These are phyloP conservation scores for Prochilodus magdalenae DNA, from an alignment of 2,113 vertebrate species.

Conservation along the genomic window DNA sequence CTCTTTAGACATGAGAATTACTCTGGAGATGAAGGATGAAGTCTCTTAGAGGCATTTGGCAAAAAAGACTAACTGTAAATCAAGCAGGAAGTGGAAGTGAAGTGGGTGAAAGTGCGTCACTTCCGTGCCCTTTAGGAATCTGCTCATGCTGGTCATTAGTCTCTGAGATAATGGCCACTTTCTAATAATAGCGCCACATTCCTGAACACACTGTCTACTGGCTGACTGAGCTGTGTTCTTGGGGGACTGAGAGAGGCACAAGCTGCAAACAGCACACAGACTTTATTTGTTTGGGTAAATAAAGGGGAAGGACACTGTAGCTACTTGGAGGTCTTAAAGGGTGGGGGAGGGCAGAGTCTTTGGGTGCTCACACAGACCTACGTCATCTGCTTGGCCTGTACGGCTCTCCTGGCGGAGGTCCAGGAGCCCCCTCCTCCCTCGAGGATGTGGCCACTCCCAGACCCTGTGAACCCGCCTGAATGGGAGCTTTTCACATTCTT, in stretches of 20 bases:
- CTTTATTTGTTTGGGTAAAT: constrained; percentile 53
- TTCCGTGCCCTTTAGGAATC: constrained; percentile 43
- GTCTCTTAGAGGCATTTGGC: neutral
- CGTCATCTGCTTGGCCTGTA: constrained; percentile 58
- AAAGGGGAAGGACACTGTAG: neutral
- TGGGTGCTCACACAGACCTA: constrained; percentile 62
- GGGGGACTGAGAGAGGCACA: neutral
- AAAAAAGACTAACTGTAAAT: neutral
- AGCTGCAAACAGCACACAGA: neutral
- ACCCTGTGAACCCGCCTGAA: constrained; percentile 72
- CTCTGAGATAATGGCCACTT: constrained; percentile 36
- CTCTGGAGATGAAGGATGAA: neutral
- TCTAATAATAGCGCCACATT: constrained; percentile 54
- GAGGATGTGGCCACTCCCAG: constrained; percentile 77
- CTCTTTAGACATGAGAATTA: too few relatives aligned
- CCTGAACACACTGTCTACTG: constrained; percentile 25
- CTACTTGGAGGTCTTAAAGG: neutral
- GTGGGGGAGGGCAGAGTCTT: constrained; percentile 7
- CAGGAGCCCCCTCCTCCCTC: constrained; percentile 61
- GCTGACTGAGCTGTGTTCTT: constrained; percentile 14
- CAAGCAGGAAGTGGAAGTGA: constrained; percentile 7
- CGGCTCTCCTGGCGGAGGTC: constrained; percentile 67
- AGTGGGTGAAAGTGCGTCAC: constrained; percentile 19
- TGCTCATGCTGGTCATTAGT: constrained; percentile 39
- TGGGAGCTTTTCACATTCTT: constrained; percentile 69